These are phyloP conservation scores for Thyatira batis DNA, from an alignment of 2,888 invertebrate species.

Conservation along the genomic window DNA sequence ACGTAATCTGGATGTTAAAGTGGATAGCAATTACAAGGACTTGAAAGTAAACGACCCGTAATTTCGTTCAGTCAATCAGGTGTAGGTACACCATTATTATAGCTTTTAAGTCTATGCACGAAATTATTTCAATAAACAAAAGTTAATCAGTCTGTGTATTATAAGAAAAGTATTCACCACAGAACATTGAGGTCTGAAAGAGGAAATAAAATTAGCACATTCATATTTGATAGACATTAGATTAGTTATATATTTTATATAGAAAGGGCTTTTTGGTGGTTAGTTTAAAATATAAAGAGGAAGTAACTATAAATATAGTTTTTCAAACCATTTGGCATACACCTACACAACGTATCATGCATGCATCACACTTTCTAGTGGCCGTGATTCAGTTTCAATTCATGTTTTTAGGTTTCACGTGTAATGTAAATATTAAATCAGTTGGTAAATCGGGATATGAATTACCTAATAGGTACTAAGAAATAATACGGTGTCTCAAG, in stretches of 20 bases:
- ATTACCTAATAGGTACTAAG: neutral
- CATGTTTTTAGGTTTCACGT: neutral
- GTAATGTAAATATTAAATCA: neutral
- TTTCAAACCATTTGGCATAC: neutral
- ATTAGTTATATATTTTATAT: too few relatives aligned
- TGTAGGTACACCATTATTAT: conserved; percentile 46
- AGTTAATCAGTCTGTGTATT: too few relatives aligned
- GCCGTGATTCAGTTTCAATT: neutral
- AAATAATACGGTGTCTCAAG: neutral
- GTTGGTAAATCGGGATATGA: neutral
- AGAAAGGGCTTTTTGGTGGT: too few relatives aligned
- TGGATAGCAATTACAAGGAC: conserved; percentile 72
- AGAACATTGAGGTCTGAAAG: too few relatives aligned
- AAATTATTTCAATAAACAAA: too few relatives aligned
- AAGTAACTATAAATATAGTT: too few relatives aligned
- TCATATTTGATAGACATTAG: too few relatives aligned
- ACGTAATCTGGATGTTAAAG: conserved; percentile 63
- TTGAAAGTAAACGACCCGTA: conserved; percentile 70
- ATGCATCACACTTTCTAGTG: neutral
- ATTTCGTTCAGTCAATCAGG: conserved; percentile 62
- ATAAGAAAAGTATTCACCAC: too few relatives aligned
- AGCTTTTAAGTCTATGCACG: conserved; percentile 29
- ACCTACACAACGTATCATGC: neutral
- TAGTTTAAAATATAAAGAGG: too few relatives aligned
- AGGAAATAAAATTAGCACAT: too few relatives aligned